Evolutionary conservation across 1,140 invertebrate genomes (phyloP).

Genomic region (Manduca sexta): DNA sequence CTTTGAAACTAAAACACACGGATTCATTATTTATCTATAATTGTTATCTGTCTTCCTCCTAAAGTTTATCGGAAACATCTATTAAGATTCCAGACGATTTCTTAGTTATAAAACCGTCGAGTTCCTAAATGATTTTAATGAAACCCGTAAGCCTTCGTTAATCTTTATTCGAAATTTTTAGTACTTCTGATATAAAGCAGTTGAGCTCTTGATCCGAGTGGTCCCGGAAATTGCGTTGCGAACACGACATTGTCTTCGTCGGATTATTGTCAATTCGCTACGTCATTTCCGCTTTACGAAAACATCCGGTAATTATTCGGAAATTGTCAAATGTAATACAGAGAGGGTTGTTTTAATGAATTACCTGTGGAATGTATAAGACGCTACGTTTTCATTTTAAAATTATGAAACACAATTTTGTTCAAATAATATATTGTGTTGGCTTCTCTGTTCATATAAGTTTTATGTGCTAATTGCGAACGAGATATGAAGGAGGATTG

Average conservation of each 20-base stretch:
- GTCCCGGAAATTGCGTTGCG: conserved; percentile 49
- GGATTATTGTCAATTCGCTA: conserved; percentile 54
- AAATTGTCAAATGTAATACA: conserved; percentile 45
- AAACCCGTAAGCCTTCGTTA: not conserved
- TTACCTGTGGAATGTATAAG: conserved; percentile 31
- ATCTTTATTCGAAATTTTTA: conserved; percentile 17
- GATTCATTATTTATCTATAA: no score
- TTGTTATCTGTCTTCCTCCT: no score
- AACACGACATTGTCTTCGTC: conserved; percentile 47
- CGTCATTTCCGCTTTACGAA: conserved; percentile 54
- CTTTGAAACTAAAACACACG: no score
- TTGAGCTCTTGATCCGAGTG: conserved; percentile 17
- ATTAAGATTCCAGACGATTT: no score
- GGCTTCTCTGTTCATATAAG: no score
- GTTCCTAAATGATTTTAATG: not conserved
- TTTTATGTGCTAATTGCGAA: no score
- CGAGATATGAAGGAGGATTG: no score
- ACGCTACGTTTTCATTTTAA: conserved; percentile 3
- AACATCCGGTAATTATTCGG: conserved; percentile 54
- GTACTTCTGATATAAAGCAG: conserved; percentile 11
- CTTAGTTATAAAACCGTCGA: not conserved
- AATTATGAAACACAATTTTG: no score
- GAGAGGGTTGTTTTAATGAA: conserved; percentile 37
- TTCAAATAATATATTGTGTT: no score
- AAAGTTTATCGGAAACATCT: no score